Base-by-base conservation (phyloP, 1,140 invertebrate species). In the Hylaeus anthracinus region DNA sequence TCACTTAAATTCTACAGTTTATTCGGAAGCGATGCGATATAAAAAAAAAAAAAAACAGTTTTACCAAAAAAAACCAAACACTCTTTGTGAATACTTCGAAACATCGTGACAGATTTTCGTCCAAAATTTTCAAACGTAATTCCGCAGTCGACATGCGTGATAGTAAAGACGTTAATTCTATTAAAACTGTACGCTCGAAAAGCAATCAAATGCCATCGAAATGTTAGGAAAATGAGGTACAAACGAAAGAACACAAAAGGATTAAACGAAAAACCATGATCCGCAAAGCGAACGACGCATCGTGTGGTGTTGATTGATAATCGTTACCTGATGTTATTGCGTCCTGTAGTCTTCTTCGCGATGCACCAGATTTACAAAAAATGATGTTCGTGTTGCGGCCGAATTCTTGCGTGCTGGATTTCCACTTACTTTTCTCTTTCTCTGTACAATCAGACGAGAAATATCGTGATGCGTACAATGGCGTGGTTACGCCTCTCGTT, bases 381-480 rank as follows among this genome's bases (percentile, higher is more conserved):
- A 48, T 41, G 5, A 53, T 1, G 14, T 55, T 4, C n/a, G 9
- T 10, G 4, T 1, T 1, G 10, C 1, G 2, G 1, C 0, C 8
- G 43, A 14, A 37, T 14, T 5, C 37, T 1, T 39, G 14, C 5
- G 8, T 41, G 2, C 9, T n/a, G 4, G 6, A 8, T 56, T 51
- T 56, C 55, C 4, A 79, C 77, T 79, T 53, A 64, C 77, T 26
- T 67, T 51, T 14, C 15, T 39, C 9, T 14, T 8, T 51, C 9
- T 15, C 60, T 15, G 14, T 8, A 26, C 1, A 72, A 37, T 58
- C 8, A 15, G n/a, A 41, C 10, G 6, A 9, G 41, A 67, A 71
- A 45, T 65, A 63, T n/a, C 14, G 45, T 60, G 53, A 85, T 69
- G 41, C 72, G 55, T 60, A 82, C 76, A 88, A 88, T 88, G 87